Evolutionary conservation across 2,113 vertebrate genomes (phyloP).

Genomic region (Talpa occidentalis): DNA sequence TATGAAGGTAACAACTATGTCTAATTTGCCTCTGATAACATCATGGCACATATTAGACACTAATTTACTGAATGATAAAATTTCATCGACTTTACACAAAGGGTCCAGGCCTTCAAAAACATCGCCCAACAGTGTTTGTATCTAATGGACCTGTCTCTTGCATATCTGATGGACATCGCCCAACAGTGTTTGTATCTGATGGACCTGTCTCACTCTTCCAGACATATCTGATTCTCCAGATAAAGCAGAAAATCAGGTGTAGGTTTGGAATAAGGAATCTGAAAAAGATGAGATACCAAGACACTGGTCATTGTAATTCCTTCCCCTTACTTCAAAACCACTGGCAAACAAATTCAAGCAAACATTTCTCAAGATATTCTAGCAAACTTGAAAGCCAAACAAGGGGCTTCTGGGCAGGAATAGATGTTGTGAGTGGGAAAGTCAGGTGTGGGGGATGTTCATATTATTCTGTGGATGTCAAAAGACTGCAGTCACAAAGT

Average conservation of each 20-base stretch:
- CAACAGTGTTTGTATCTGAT: background rate
- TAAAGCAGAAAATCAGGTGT: background rate
- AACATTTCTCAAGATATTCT: background rate
- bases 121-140: background rate
- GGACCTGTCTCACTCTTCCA: background rate
- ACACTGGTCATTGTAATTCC: background rate
- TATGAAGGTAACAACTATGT: background rate
- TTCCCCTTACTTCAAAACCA: background rate
- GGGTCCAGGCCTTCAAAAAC: conserved; percentile 7
- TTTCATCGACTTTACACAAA: conserved; percentile 36
- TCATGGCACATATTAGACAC: background rate
- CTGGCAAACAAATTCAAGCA: conserved; percentile 33
- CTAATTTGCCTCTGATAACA: background rate
- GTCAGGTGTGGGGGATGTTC: background rate
- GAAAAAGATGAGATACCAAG: conserved; percentile 8
- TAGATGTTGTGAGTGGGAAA: background rate
- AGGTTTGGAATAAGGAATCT: background rate
- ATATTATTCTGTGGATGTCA: background rate
- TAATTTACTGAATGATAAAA: conserved; percentile 45
- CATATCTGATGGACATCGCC: too few species aligned
- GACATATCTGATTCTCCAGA: background rate
- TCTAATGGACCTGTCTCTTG: background rate
- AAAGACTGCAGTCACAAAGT: background rate
- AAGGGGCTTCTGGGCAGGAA: background rate
- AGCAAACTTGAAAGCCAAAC: conserved; percentile 16